A percentile compares a stretch with the other conserved stretches of the same genome.
Evolutionary conservation across 2,797 vertebrate genomes (phyloP).

Genomic region (Loris lydekkerianus): DNA sequence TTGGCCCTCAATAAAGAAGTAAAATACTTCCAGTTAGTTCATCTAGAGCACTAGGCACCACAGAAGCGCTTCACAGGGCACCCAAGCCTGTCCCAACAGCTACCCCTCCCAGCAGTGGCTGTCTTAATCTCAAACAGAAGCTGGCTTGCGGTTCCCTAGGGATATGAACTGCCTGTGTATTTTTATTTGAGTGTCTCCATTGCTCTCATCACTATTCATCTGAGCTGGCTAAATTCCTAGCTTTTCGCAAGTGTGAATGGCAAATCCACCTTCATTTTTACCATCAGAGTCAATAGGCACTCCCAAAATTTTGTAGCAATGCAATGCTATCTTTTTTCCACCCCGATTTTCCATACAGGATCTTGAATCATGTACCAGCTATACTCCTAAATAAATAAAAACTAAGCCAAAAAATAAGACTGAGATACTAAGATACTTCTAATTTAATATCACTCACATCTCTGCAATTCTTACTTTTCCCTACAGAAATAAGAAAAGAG

Average conservation of each 20-base stretch:
- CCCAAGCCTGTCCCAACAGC: background rate
- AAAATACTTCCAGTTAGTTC: background rate
- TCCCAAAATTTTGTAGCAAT: background rate
- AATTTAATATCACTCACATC: slow-evolving; percentile 31
- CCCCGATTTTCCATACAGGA: background rate
- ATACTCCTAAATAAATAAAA: slow-evolving; percentile 50
- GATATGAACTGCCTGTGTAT: background rate
- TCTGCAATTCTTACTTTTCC: slow-evolving; percentile 31
- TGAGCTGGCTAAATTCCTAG: background rate
- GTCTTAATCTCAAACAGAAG: background rate
- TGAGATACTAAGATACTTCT: background rate
- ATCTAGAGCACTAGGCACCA: background rate
- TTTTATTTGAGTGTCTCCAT: background rate
- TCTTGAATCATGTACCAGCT: background rate
- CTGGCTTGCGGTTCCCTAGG: background rate
- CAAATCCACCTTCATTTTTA: background rate
- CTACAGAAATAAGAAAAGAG: slow-evolving; percentile 43
- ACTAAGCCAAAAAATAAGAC: background rate
- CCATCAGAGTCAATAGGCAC: background rate
- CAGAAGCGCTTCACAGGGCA: background rate
- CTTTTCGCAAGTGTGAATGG: background rate
- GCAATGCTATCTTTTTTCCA: background rate
- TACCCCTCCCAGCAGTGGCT: background rate
- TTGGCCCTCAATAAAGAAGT: background rate
- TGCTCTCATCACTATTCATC: background rate